Evolutionary conservation across 2,888 invertebrate genomes (phyloP), one percentile per base, ranked within the genome.

Genomic region (Agrochola lota): DNA sequence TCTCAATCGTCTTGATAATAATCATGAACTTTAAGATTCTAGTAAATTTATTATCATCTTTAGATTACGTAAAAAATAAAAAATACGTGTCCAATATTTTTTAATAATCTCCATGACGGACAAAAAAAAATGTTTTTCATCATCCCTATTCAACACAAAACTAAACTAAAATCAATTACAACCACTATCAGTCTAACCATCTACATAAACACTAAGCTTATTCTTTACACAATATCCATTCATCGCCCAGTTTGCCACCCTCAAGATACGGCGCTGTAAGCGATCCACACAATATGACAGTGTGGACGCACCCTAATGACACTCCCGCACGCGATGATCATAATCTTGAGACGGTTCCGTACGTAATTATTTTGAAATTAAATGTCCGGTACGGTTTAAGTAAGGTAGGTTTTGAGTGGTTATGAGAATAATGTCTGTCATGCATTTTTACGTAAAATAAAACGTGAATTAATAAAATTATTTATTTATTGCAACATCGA

Each of bases 281-380:
- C 84, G 72, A 77, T 81, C 78, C 83, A 88, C 86, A 87, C 92
- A 90, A 92, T 91, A 91, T 91, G 92, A 86, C 91, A 90, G 87
- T 92, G 89, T 92, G 89, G 91, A 91, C 92, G 85, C 91, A 77
- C 92, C 92, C 91, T 95, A 94, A 95, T 93, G 92, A 93, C 89
- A 89, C 78, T 68, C 80, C 74, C 78, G 86, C 95, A 94, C 93
- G 94, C 94, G 87, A 94, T 86, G 88, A 89, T 90, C 84, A 74
- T 83, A 91, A 94, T 94, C 94, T 93, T 92, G 88, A 83, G 89
- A 91, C 89, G 85, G 90, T 87, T 86, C 78, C 86, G 78, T 87
- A 80, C 78, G 82, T 88, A 78, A 89, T 87, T 86, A 80, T 68
- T 76, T 46, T 72, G 69, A 83, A 81, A 85, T 77, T 78, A 83